Percentiles rank a stretch among this genome's conserved stretches.
Evolutionary conservation across 2,113 vertebrate genomes (phyloP).

Genomic region (Megaceryle torquata): DNA sequence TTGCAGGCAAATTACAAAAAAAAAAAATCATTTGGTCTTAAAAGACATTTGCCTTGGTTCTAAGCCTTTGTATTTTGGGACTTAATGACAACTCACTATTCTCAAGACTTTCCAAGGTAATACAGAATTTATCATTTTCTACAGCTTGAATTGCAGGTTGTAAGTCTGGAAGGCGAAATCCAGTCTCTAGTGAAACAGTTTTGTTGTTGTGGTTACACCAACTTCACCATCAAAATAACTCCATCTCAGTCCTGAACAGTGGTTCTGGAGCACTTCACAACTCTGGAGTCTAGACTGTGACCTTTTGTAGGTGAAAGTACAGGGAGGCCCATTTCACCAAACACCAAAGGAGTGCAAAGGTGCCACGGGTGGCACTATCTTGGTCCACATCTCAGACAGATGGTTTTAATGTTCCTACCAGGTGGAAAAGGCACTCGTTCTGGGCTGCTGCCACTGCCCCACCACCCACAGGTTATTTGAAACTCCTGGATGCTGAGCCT

Average conservation of each 20-base stretch:
- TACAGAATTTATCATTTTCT: neutral
- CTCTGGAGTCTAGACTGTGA: neutral
- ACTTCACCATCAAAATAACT: neutral
- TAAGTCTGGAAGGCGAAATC: neutral
- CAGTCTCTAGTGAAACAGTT: rapidly evolving
- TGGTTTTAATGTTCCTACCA: neutral
- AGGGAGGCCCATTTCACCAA: neutral
- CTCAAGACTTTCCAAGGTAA: neutral
- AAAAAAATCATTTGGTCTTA: neutral
- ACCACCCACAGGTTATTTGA: neutral
- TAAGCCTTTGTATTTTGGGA: neutral
- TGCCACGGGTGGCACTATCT: rapidly evolving
- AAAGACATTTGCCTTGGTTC: neutral
- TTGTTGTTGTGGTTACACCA: neutral
- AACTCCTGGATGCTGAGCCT: neutral
- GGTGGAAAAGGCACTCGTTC: too few species aligned
- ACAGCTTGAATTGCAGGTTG: neutral
- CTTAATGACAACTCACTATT: neutral
- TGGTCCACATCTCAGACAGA: neutral
- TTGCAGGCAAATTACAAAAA: neutral
- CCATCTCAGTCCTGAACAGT: neutral
- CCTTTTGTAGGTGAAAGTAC: neutral
- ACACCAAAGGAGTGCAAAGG: neutral
- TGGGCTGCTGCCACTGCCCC: neutral
- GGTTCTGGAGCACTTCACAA: neutral